phyloP scores from a whole-genome alignment of 1,140 invertebrate genomes.

The Anoplolepis gracilipes region DNA sequence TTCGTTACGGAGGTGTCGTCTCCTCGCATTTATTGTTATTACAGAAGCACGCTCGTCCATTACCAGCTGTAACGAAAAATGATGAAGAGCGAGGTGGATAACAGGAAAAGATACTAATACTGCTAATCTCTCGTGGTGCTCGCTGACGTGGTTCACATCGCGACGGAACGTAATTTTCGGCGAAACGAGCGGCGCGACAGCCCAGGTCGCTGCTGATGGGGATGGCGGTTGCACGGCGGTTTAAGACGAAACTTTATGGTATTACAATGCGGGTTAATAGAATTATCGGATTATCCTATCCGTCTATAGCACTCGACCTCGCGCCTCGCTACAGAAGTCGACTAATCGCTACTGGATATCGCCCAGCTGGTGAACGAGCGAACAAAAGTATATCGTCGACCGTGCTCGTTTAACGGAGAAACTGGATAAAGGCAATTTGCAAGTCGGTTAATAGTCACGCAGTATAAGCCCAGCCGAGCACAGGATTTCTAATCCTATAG shows the following conservation, averaged over 20 bases:
- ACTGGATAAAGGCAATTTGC: slow-evolving; percentile 75
- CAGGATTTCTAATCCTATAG: slow-evolving; percentile 70
- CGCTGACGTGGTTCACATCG: not conserved
- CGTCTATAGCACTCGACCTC: slow-evolving; percentile 31
- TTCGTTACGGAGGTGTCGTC: not conserved
- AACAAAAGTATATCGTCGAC: slow-evolving; percentile 41
- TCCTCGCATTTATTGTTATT: not conserved
- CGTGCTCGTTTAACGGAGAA: slow-evolving; percentile 61
- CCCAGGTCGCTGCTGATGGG: slow-evolving; percentile 25
- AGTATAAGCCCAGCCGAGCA: slow-evolving; percentile 49
- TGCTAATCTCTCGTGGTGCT: not conserved
- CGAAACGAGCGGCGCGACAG: slow-evolving; percentile 35
- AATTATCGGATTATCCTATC: slow-evolving; percentile 73
- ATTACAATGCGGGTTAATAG: slow-evolving; percentile 69
- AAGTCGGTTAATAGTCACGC: slow-evolving; percentile 73
- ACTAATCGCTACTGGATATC: slow-evolving; percentile 59
- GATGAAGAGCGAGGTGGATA: not conserved
- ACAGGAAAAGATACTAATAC: not conserved
- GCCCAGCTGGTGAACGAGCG: slow-evolving; percentile 5
- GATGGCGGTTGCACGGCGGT: slow-evolving; percentile 25
- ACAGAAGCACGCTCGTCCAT: not conserved
- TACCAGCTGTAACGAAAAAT: not conserved
- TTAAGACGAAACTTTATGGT: slow-evolving; percentile 69
- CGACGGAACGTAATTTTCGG: slow-evolving; percentile 36
- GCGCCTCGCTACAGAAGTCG: slow-evolving; percentile 49